Evolutionary conservation across 2,888 invertebrate genomes (phyloP), one percentile per base, ranked within the genome.

Genomic region (Drosophila rellima): DNA sequence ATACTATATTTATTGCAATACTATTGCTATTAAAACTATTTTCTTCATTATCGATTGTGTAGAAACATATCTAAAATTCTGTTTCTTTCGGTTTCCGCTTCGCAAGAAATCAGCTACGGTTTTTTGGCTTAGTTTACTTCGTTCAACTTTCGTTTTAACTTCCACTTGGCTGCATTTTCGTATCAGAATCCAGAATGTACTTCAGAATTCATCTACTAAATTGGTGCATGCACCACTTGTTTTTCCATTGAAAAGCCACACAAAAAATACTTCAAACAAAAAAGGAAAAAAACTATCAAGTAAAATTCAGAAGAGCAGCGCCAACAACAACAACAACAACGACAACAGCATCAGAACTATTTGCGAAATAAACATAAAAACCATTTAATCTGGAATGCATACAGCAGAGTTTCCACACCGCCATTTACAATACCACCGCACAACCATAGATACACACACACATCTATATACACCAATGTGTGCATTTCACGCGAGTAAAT

Each of bases 291-390:
- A 23, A 55, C 63, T 47, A 67, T 62, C 23, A 50, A 71, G 56
- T 47, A 50, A 70, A 68, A 55, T 51, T 52, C 45, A 63, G 26
- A 44, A 51, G 29, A 50, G 15, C 42, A 42, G n/a, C 15, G 33
- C 11, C 65, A 52, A 42, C 57, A 56, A 57, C 26, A 51, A 45
- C 47, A 59, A 51, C 47, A 62, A 64, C 17, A 29, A 47, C 17
- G 13, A 15, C 15, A 26, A 31, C 13, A 47, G 40, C 62, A 65
- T 48, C 62, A 70, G 48, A 70, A 74, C 66, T 69, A 78, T 83
- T 78, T 79, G 74, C 64, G 74, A 71, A 78, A 84, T 88, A 82
- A 77, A 79, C 86, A 88, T 79, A 80, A 85, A 88, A 88, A 67
- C 77, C 82, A 88, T 88, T 88, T 85, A 85, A 83, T 83, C 82